Evolutionary conservation across 1,140 invertebrate species (phyloP), one percentile per base, ranked within the genome.

Genomic region (Drosophila neocordata): DNA sequence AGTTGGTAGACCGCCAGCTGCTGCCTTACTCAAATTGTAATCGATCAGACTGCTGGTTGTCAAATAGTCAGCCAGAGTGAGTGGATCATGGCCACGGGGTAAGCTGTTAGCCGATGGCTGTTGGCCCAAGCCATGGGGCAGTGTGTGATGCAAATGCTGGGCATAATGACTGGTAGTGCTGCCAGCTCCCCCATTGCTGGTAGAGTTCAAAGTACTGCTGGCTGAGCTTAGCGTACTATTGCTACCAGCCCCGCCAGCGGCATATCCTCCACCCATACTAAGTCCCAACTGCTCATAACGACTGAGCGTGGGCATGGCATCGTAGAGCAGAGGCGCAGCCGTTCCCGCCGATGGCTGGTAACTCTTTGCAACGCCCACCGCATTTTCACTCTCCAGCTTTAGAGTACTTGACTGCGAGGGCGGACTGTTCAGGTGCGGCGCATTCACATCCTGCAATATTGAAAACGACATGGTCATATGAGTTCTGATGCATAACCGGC

Each of bases 21-120:
- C 77, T 57, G 84, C 73, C 48, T 89, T 91, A 68, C 84, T 91
- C 8, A 91, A 79, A 78, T 88, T 89, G 59, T 91, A 91, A 70
- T 91, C 90, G 77, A 91, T 91, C 71, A 91, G 71, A 64, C 87
- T 91, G 74, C 88, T 91, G 65, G 90, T 90, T 68, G 85, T 79
- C 51, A 91, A 67, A 66, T 91, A 91, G 66, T 91, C 90, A 13
- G 90, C 89, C 52, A 91, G 62, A 5, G 80, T 88, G 58, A 87
- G 69, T 64, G 83, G 83, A 77, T 87, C 82, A n/a, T 80, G 67
- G 22, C 69, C 78, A 8, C 82, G 75, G 8, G 77, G 77, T 13
- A 80, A 35, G 31, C 68, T 82, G 34, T 62, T 56, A 7, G 68
- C 60, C 11, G 73, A 51, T 13, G 68, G 70, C 27, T 72, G 77